Conservation (phyloP, 2,113 vertebrate species). For the Petromus typicus region DNA sequence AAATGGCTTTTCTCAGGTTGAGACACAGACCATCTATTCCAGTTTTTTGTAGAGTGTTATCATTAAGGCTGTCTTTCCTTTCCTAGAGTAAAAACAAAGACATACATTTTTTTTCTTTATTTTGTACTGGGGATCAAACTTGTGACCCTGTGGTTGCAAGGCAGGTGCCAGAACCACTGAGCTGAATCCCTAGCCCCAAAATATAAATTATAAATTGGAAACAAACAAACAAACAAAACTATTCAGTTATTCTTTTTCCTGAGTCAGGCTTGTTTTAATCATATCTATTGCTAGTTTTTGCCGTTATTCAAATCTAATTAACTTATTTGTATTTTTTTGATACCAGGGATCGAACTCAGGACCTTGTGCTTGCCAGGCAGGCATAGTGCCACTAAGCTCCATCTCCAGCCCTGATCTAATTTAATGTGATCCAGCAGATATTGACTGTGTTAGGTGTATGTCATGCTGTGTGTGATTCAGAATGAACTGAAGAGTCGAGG, state of each 20-base stretch:
- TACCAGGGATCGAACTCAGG: too few relatives aligned
- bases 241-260: not conserved
- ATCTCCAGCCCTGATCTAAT: too few relatives aligned
- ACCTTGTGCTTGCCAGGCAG: too few relatives aligned
- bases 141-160: too few relatives aligned
- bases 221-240: not conserved
- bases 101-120: too few relatives aligned
- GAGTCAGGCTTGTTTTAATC: not conserved
- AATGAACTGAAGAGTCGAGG: not conserved
- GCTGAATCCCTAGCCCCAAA: not conserved
- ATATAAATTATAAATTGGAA: not conserved
- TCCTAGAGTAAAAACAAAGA: not conserved
- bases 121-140: too few relatives aligned
- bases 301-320: constrained; percentile 13
- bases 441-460: not conserved
- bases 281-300: constrained; percentile 33
- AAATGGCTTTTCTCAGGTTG: too few relatives aligned
- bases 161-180: too few relatives aligned
- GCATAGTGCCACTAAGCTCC: too few relatives aligned
- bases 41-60: too few relatives aligned
- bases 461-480: not conserved
- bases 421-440: constrained; percentile 36
- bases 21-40: too few relatives aligned
- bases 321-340: too few relatives aligned
- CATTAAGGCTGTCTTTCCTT: not conserved